Conservation (phyloP, 1,140 invertebrate species). For the Drosophila quadrilineata region DNA sequence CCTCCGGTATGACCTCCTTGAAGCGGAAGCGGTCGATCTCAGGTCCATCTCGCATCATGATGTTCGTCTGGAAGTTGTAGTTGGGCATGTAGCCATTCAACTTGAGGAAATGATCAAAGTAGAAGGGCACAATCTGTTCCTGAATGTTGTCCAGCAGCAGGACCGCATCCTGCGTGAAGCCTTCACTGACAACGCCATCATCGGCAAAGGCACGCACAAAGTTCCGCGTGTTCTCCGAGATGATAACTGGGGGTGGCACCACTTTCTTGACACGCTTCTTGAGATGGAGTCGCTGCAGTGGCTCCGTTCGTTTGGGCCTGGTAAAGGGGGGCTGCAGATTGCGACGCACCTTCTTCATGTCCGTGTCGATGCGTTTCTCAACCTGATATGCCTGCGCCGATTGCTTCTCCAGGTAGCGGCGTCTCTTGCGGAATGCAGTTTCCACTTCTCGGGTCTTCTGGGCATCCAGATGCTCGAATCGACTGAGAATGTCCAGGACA, state of each 20-base stretch:
- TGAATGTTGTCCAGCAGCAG: conserved; percentile 58
- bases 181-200: conserved; percentile 44
- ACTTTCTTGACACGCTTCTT: conserved; percentile 43
- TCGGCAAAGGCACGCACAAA: conserved; percentile 70
- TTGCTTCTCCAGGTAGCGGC: conserved; percentile 54
- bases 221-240: conserved; percentile 64
- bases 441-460: conserved; percentile 45
- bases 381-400: conserved; percentile 65
- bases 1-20: conserved; percentile 58
- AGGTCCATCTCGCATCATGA: conserved; percentile 65
- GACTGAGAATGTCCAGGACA: conserved; percentile 56
- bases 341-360: conserved; percentile 69
- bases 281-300: conserved; percentile 48
- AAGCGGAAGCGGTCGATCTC: conserved; percentile 60
- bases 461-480: conserved; percentile 66
- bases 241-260: conserved; percentile 8
- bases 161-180: conserved; percentile 43
- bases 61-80: conserved; percentile 76
- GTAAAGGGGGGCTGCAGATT: conserved; percentile 68
- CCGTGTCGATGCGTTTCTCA: conserved; percentile 68
- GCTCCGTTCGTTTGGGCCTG: conserved; percentile 52
- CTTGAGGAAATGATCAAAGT: conserved; percentile 78
- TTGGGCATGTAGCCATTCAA: conserved; percentile 77
- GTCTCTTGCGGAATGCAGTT: conserved; percentile 40
- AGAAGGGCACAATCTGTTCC: conserved; percentile 76